These are phyloP conservation scores for Phymanthus crucifer DNA, from an alignment of 92 coral and sea anemone species.

Conservation along the genomic window DNA sequence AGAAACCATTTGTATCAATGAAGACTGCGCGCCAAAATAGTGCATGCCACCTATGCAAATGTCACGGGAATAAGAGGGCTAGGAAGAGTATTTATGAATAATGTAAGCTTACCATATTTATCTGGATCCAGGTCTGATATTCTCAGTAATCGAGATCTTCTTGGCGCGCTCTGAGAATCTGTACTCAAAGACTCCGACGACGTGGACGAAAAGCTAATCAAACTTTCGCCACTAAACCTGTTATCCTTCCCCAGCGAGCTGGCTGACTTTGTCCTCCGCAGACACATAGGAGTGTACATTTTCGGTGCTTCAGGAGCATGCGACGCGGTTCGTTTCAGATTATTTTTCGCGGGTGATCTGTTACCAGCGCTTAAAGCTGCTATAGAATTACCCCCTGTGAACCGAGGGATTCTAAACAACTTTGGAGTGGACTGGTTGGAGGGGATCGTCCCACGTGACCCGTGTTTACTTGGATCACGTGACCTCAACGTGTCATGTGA, in stretches of 20 bases:
- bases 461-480: constrained; percentile 57
- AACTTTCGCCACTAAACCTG: constrained; percentile 71
- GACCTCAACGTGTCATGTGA: constrained; percentile 50
- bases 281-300: constrained; percentile 46
- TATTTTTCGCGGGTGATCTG: constrained; percentile 37
- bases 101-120: constrained; percentile 28
- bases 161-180: constrained; percentile 36
- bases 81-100: neutral
- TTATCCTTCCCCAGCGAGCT: constrained; percentile 70
- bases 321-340: constrained; percentile 77
- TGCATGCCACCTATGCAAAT: too few relatives aligned
- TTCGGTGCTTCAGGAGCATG: constrained; percentile 65
- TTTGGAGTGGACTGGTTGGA: constrained; percentile 83
- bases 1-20: too few relatives aligned
- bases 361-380: constrained; percentile 40
- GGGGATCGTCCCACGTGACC: constrained; percentile 52
- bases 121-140: constrained; percentile 39
- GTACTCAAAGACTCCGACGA: constrained; percentile 80
- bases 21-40: too few relatives aligned
- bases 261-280: constrained; percentile 76
- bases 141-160: constrained; percentile 27
- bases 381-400: constrained; percentile 51
- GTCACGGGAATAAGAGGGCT: neutral
- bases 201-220: constrained; percentile 60
- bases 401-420: constrained; percentile 55